Evolutionary conservation across 2,113 vertebrate species (phyloP).

Genomic region (Cololabis saira): DNA sequence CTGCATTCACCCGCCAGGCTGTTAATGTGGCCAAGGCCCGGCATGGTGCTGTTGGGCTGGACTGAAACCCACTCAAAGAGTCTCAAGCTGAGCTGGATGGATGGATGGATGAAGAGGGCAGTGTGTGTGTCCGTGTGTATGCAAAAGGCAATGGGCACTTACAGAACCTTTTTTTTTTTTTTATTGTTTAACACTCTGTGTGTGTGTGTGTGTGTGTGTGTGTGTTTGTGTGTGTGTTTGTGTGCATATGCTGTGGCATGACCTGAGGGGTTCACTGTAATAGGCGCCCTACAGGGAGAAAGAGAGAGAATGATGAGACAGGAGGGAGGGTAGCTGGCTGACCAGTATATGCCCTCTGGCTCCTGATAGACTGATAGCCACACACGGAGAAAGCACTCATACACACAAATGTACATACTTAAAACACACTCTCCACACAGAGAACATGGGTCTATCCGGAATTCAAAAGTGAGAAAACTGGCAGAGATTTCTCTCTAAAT

Average conservation of each 20-base stretch:
- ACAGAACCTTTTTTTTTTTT: constrained; percentile 3
- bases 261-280: constrained; percentile 63
- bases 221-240: constrained; percentile 16
- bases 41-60: constrained; percentile 35
- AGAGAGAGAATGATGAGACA: constrained; percentile 63
- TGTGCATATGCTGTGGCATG: constrained; percentile 30
- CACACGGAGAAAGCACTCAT: constrained; percentile 11
- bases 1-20: constrained; percentile 60
- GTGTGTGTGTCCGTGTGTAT: constrained; percentile 23
- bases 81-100: constrained; percentile 58
- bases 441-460: constrained; percentile 20
- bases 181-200: constrained; percentile 18
- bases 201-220: constrained; percentile 20
- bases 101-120: constrained; percentile 26
- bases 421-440: constrained; percentile 3
- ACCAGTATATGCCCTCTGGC: constrained; percentile 63
- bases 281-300: constrained; percentile 63
- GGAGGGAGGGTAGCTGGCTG: constrained; percentile 52
- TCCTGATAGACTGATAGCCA: constrained; percentile 45
- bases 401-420: too few species aligned
- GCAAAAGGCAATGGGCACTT: constrained; percentile 1
- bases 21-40: constrained; percentile 68
- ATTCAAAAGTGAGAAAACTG: constrained; percentile 1
- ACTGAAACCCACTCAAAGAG: constrained; percentile 54
- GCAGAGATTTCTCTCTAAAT: constrained; percentile 4